Conservation (phyloP, 2,888 invertebrate species). For the Ischnura elegans region DNA sequence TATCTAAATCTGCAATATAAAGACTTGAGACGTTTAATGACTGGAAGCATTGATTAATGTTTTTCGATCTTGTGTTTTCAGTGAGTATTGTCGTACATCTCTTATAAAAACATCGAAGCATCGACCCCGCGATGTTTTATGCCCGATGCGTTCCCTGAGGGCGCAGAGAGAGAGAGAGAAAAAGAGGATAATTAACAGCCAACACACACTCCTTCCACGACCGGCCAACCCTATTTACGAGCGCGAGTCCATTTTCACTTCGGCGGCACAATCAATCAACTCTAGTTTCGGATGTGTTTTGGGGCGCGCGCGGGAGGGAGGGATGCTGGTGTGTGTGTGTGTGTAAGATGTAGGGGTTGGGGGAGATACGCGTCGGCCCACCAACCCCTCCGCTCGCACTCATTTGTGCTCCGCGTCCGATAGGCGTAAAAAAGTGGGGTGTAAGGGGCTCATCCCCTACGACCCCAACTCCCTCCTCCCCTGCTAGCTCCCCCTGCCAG, state of each 20-base stretch:
- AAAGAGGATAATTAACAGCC: constrained; percentile 52
- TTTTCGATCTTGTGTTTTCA: no score
- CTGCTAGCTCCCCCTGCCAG: neutral
- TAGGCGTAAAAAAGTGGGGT: constrained; percentile 34
- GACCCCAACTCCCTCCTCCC: neutral
- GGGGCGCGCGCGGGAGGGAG: neutral
- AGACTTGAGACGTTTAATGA: no score
- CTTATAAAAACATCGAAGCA: no score
- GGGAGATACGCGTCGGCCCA: neutral
- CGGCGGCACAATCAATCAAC: constrained; percentile 60
- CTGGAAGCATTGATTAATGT: no score
- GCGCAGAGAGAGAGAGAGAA: neutral
- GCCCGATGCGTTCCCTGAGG: no score
- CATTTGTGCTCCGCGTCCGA: constrained; percentile 33
- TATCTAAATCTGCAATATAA: no score
- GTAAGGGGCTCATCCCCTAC: neutral
- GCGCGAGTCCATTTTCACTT: constrained; percentile 62
- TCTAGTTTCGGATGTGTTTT: neutral
- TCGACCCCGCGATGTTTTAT: no score
- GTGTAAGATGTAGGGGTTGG: neutral
- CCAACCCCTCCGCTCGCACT: neutral
- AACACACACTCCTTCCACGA: neutral
- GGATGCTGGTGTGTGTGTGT: neutral
- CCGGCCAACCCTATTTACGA: constrained; percentile 26
- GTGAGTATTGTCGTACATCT: no score